These are phyloP conservation scores for Drosophila lowei DNA, from an alignment of 1,140 invertebrate species.

Conservation along the genomic window DNA sequence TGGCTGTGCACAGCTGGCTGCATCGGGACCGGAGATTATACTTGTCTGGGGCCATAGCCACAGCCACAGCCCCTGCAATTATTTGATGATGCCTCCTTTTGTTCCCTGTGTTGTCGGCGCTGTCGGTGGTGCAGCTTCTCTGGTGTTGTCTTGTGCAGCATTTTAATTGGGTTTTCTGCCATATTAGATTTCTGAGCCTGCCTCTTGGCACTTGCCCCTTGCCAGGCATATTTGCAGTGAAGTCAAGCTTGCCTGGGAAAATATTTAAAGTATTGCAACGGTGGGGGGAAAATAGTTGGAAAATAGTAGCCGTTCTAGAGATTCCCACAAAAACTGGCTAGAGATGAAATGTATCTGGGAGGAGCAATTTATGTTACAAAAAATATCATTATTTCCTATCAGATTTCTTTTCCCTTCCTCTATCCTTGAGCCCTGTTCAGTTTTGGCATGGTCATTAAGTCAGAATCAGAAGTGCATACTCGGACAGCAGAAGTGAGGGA, in stretches of 20 bases:
- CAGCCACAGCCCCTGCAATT: constrained; percentile 45
- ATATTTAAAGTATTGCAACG: constrained; percentile 3
- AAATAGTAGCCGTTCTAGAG: constrained; percentile 7
- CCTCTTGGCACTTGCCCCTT: not conserved
- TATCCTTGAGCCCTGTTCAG: too few relatives aligned
- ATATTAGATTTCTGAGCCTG: constrained; percentile 68
- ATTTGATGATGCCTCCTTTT: constrained; percentile 53
- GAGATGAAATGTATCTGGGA: constrained; percentile 7
- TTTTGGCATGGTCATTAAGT: too few relatives aligned
- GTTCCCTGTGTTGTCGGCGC: constrained; percentile 37
- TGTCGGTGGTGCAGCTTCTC: constrained; percentile 23
- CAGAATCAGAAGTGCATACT: too few relatives aligned
- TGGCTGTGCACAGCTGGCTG: constrained; percentile 49
- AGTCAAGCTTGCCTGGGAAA: constrained; percentile 15
- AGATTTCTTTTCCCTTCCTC: too few relatives aligned
- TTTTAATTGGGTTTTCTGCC: constrained; percentile 78
- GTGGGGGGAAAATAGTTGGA: not conserved
- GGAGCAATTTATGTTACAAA: too few relatives aligned
- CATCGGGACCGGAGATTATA: constrained; percentile 63
- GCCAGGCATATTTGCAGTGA: constrained; percentile 20
- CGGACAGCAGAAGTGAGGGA: too few relatives aligned
- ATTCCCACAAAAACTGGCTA: not conserved
- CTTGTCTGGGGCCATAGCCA: constrained; percentile 54
- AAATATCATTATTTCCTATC: too few relatives aligned
- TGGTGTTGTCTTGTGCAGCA: constrained; percentile 44